Conservation (phyloP, 2,113 vertebrate genomes). For the Xyliphius kryptos region DNA sequence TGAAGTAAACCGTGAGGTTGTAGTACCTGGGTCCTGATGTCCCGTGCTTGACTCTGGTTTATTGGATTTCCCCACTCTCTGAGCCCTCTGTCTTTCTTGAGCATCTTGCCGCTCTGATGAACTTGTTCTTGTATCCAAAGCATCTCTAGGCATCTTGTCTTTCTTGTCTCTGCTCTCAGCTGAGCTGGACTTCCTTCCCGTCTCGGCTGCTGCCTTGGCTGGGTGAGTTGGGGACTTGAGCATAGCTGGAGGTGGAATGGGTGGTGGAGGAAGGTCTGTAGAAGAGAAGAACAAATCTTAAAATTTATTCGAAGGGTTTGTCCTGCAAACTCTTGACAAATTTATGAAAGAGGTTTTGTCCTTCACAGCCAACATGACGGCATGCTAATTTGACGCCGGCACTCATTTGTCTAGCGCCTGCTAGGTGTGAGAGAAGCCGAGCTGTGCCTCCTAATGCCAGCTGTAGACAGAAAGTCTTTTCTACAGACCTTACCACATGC, state of each 20-base stretch:
- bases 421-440: constrained; percentile 53
- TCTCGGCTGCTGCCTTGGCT: constrained; percentile 79
- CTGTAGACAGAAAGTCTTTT: constrained; percentile 20
- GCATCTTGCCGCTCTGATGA: constrained; percentile 78
- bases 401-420: constrained; percentile 54
- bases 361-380: constrained; percentile 32
- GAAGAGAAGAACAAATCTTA: constrained; percentile 34
- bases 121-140: constrained; percentile 73
- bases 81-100: constrained; percentile 71
- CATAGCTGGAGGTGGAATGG: constrained; percentile 87
- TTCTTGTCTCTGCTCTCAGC: constrained; percentile 72
- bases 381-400: constrained; percentile 35
- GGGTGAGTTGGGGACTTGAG: constrained; percentile 90
- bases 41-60: constrained; percentile 70
- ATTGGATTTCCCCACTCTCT: constrained; percentile 71
- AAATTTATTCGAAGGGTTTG: neutral
- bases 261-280: constrained; percentile 91
- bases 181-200: constrained; percentile 69
- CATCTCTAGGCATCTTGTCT: constrained; percentile 75
- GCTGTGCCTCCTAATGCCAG: constrained; percentile 47
- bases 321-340: neutral
- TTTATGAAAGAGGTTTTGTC: constrained; percentile 18
- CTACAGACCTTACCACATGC: too few relatives aligned
- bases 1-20: too few relatives aligned
- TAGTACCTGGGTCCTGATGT: constrained; percentile 80